phyloP scores from a whole-genome alignment of 2,888 invertebrate genomes.

The Zygothrica quintamaculata region DNA sequence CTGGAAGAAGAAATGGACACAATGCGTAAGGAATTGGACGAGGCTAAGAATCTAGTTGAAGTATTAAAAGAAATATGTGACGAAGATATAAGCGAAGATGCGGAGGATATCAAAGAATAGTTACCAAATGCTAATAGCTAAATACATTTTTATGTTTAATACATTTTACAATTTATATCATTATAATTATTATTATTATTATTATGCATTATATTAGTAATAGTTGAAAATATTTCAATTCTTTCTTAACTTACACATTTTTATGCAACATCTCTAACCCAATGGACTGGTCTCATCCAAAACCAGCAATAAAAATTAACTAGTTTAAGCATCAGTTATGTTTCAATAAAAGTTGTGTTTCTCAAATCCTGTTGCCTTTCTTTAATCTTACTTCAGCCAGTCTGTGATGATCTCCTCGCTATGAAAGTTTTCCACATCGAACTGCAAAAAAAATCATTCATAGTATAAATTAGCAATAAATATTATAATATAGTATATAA shows the following conservation, averaged over 20 bases:
- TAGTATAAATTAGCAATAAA: too few relatives aligned
- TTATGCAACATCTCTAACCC: constrained; percentile 25
- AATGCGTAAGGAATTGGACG: constrained; percentile 90
- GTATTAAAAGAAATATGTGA: constrained; percentile 90
- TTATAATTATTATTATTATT: constrained; percentile 40
- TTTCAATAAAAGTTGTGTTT: constrained; percentile 58
- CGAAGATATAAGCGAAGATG: constrained; percentile 86
- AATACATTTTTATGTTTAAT: constrained; percentile 38
- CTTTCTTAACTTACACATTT: constrained; percentile 38
- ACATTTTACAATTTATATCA: too few relatives aligned
- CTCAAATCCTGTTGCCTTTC: constrained; percentile 8
- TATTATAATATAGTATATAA: background rate
- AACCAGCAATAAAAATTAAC: constrained; percentile 58
- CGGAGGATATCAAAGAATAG: constrained; percentile 34
- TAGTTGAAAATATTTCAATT: constrained; percentile 44
- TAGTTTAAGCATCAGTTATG: constrained; percentile 54
- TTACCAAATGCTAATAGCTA: constrained; percentile 28
- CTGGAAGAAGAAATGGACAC: constrained; percentile 87
- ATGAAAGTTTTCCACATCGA: constrained; percentile 80
- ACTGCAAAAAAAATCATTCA: constrained; percentile 59
- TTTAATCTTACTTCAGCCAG: constrained; percentile 65
- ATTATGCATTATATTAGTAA: constrained; percentile 51
- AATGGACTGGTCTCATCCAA: constrained; percentile 57
- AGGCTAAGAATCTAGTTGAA: constrained; percentile 90
- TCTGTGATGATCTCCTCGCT: constrained; percentile 83